Percentiles rank a stretch among this genome's conserved stretches.
Conservation (phyloP, 2,113 vertebrate species). For the Heptranchias perlo region DNA sequence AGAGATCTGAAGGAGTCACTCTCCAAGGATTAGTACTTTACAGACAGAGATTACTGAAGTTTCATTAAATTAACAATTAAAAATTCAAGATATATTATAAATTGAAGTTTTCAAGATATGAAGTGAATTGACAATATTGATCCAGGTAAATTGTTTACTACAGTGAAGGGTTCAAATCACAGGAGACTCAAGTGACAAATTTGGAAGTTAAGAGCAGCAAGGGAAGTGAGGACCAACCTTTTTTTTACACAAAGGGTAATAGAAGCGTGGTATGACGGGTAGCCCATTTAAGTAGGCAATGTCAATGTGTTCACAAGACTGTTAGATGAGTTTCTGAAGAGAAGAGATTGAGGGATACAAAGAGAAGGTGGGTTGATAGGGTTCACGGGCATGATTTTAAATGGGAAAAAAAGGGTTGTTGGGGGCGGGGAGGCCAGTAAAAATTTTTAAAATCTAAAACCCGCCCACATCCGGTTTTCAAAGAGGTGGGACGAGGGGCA, state of each 20-base stretch:
- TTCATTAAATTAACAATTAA: background rate
- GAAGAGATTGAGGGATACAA: background rate
- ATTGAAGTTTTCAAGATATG: background rate
- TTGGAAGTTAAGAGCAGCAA: background rate
- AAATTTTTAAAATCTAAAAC: no score
- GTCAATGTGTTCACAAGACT: background rate
- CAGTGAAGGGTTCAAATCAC: background rate
- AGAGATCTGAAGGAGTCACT: background rate
- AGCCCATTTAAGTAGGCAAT: background rate
- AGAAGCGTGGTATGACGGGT: background rate
- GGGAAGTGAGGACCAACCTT: background rate
- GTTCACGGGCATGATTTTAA: no score
- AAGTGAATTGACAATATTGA: background rate
- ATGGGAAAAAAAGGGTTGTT: no score
- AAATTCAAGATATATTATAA: background rate
- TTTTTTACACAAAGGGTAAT: background rate
- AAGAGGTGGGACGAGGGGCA: no score
- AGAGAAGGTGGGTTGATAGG: background rate
- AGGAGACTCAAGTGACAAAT: background rate
- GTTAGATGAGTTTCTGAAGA: background rate
- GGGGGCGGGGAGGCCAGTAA: no score
- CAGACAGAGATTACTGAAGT: no score
- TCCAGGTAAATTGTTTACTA: background rate
- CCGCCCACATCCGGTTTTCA: no score
- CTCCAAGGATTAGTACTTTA: background rate